phyloP scores from a whole-genome alignment of 2,888 invertebrate genomes.

The Campoplex nolae region DNA sequence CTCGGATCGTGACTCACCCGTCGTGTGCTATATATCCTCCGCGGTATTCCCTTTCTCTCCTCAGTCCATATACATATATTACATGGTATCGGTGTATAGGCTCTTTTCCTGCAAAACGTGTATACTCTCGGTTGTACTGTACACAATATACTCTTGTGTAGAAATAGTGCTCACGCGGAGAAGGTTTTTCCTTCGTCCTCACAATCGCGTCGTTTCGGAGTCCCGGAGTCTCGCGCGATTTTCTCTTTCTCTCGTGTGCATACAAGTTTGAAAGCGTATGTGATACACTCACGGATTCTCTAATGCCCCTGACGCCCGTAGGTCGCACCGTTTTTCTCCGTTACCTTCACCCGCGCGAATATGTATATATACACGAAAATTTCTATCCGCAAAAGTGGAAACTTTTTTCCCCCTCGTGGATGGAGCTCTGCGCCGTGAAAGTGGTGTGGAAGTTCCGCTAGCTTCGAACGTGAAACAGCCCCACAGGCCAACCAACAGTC shows the following conservation, averaged over 20 bases:
- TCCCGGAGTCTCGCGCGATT: constrained; percentile 52
- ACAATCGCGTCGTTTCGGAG: constrained; percentile 45
- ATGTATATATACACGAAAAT: constrained; percentile 13
- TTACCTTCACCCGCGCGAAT: constrained; percentile 16
- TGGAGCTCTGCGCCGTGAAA: constrained; percentile 11
- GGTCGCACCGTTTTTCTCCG: constrained; percentile 60
- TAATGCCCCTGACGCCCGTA: constrained; percentile 62
- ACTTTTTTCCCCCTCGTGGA: constrained; percentile 57
- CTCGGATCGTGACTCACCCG: constrained; percentile 65
- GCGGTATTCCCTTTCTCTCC: constrained; percentile 30
- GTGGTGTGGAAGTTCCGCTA: constrained; percentile 40
- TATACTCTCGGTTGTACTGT: neutral
- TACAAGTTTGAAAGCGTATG: constrained; percentile 46
- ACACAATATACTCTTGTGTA: constrained; percentile 33
- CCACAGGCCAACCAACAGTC: constrained; percentile 9
- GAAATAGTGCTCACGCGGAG: constrained; percentile 36
- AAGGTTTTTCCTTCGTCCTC: constrained; percentile 43
- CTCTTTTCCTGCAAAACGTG: constrained; percentile 37
- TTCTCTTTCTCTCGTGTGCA: constrained; percentile 48
- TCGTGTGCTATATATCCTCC: constrained; percentile 46
- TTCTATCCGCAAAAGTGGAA: constrained; percentile 43
- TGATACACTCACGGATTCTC: constrained; percentile 50
- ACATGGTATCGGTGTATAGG: constrained; percentile 21
- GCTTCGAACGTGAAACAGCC: constrained; percentile 54
- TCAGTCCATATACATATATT: constrained; percentile 11